A percentile compares a stretch with the other conserved stretches of the same genome.
These are phyloP conservation scores for Phalera bucephala DNA, from an alignment of 2,888 invertebrate species.

Conservation along the genomic window DNA sequence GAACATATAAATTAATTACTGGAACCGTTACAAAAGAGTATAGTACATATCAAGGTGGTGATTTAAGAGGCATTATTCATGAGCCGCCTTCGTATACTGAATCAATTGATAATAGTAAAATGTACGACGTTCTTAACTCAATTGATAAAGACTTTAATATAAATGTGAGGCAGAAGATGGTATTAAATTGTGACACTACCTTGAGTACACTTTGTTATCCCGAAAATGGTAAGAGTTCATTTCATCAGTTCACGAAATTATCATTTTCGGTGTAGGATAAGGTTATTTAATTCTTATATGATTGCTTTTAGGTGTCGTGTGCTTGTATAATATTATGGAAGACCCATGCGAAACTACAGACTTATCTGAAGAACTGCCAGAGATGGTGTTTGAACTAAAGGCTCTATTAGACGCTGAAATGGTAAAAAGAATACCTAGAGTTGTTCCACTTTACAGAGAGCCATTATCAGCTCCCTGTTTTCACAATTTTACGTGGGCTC, in stretches of 20 bases:
- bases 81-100: constrained; percentile 46
- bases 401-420: constrained; percentile 41
- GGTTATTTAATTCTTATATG: too few species aligned
- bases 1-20: constrained; percentile 59
- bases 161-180: constrained; percentile 41
- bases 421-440: constrained; percentile 46
- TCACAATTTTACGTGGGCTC: constrained; percentile 61
- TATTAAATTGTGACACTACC: constrained; percentile 39
- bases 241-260: too few species aligned
- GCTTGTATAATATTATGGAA: constrained; percentile 59
- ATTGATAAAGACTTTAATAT: constrained; percentile 38
- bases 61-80: constrained; percentile 52
- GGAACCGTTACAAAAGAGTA: constrained; percentile 40
- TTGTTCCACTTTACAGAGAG: constrained; percentile 45
- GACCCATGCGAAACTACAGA: constrained; percentile 67
- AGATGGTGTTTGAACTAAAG: constrained; percentile 42
- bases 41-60: constrained; percentile 52
- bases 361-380: constrained; percentile 42
- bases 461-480: constrained; percentile 50
- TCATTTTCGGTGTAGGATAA: too few species aligned
- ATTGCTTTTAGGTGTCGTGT: constrained; percentile 48
- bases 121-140: constrained; percentile 43
- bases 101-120: constrained; percentile 42
- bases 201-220: constrained; percentile 45
- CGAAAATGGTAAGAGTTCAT: constrained; percentile 42